phyloP scores from a whole-genome alignment of 1,140 invertebrate genomes.

The Drosophila micromelanica region DNA sequence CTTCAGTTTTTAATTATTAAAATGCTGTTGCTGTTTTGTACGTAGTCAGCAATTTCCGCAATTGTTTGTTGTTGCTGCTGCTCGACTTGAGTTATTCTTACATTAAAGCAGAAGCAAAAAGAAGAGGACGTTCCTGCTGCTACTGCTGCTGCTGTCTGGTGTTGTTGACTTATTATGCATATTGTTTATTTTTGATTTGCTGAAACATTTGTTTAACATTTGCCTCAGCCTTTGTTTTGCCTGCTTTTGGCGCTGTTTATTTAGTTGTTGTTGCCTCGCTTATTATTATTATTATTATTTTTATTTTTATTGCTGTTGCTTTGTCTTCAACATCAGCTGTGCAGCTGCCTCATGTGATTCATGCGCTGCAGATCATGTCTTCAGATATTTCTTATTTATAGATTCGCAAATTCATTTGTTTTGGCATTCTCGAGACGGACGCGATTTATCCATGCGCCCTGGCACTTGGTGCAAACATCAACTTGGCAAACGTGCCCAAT shows the following conservation, averaged over 20 bases:
- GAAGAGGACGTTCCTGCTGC: not conserved
- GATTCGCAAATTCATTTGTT: slow-evolving; percentile 53
- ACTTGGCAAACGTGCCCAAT: not conserved
- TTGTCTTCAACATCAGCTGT: slow-evolving; percentile 33
- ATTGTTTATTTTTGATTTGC: slow-evolving; percentile 74
- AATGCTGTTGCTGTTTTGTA: slow-evolving; percentile 47
- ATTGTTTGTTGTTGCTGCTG: slow-evolving; percentile 60
- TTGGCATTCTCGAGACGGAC: slow-evolving; percentile 52
- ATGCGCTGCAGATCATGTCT: slow-evolving; percentile 26
- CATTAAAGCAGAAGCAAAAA: slow-evolving; percentile 6
- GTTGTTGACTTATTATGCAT: slow-evolving; percentile 51
- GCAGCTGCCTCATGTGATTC: slow-evolving; percentile 41
- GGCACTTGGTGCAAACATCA: slow-evolving; percentile 1
- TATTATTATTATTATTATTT: not conserved
- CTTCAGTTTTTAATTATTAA: slow-evolving; percentile 69
- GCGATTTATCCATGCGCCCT: slow-evolving; percentile 46
- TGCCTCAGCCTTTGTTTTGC: slow-evolving; percentile 48
- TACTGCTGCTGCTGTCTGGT: not conserved
- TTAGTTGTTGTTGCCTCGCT: slow-evolving; percentile 25
- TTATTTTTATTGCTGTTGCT: slow-evolving; percentile 28
- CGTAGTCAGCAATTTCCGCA: slow-evolving; percentile 67
- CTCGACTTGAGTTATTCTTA: slow-evolving; percentile 19
- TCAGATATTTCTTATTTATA: slow-evolving; percentile 61
- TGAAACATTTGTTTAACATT: slow-evolving; percentile 70
- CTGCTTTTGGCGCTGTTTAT: slow-evolving; percentile 42